Conservation (phyloP, 2,113 vertebrate genomes). For the Chaetorhynchus papuensis region DNA sequence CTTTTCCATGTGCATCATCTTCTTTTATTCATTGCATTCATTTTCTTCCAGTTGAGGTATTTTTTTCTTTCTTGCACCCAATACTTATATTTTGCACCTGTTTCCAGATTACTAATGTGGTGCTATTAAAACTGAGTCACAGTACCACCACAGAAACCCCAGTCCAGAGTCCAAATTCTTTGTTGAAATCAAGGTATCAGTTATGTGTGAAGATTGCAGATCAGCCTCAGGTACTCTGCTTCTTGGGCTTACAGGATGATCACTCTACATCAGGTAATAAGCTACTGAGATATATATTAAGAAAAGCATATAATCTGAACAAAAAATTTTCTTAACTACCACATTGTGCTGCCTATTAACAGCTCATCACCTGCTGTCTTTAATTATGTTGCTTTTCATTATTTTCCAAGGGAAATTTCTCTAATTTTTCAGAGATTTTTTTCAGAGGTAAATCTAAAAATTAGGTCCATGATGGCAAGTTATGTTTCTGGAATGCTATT, state of each 20-base stretch:
- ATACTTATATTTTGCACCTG: not conserved
- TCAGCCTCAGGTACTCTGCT: not conserved
- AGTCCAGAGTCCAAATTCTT: not conserved
- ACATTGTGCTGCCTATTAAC: fast-evolving
- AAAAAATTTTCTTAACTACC: not conserved
- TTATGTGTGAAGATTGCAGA: not conserved
- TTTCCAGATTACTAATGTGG: not conserved
- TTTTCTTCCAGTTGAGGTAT: not conserved
- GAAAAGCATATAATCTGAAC: not conserved
- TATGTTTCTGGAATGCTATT: not conserved
- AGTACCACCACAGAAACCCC: not conserved
- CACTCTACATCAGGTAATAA: not conserved
- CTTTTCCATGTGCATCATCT: not conserved
- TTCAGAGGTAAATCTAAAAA: not conserved
- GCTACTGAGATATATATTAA: not conserved
- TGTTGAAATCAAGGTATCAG: not conserved
- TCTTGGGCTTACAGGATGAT: not conserved
- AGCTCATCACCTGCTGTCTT: not conserved
- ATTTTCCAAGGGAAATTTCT: not conserved
- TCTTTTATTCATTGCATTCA: not conserved
- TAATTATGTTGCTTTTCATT: not conserved
- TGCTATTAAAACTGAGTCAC: not conserved
- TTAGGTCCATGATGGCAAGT: not conserved
- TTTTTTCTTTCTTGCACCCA: not conserved
- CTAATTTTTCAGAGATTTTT: not conserved